Conservation (phyloP, 1,140 invertebrate species). For the Camponotus floridanus region DNA sequence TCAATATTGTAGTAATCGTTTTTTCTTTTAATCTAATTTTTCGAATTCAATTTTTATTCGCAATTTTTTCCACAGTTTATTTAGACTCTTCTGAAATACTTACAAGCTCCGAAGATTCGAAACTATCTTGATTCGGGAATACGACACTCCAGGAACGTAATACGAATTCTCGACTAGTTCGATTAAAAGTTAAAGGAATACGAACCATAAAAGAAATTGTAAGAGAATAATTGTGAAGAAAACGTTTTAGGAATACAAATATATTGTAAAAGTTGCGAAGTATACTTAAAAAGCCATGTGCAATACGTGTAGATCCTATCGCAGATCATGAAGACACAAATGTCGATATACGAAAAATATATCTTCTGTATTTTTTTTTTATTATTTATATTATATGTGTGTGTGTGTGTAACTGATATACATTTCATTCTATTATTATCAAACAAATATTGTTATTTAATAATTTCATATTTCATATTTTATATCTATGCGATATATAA, state of each 20-base stretch:
- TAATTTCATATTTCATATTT: background rate
- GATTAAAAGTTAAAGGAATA: slow-evolving; percentile 20
- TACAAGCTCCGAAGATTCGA: background rate
- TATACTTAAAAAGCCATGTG: slow-evolving; percentile 17
- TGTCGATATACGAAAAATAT: slow-evolving; percentile 5
- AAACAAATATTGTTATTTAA: too few species aligned
- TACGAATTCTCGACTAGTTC: slow-evolving; percentile 13
- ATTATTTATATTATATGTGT: background rate
- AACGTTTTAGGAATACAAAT: slow-evolving; percentile 19
- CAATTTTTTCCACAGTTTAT: background rate
- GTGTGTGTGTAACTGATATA: background rate
- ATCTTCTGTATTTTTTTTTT: background rate
- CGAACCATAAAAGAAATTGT: slow-evolving; percentile 46
- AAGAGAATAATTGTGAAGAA: slow-evolving; percentile 11
- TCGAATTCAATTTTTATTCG: background rate
- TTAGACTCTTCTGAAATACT: background rate
- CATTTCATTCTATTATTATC: background rate
- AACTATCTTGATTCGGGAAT: background rate
- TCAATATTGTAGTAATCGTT: background rate
- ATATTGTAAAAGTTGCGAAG: slow-evolving; percentile 25
- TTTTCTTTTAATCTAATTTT: background rate
- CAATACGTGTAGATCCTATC: background rate
- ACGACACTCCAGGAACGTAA: slow-evolving; percentile 21
- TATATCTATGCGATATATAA: background rate
- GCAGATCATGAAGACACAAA: background rate